Evolutionary conservation across 2,888 invertebrate genomes (phyloP), one percentile per base, ranked within the genome.

Genomic region (Protonemura montana): DNA sequence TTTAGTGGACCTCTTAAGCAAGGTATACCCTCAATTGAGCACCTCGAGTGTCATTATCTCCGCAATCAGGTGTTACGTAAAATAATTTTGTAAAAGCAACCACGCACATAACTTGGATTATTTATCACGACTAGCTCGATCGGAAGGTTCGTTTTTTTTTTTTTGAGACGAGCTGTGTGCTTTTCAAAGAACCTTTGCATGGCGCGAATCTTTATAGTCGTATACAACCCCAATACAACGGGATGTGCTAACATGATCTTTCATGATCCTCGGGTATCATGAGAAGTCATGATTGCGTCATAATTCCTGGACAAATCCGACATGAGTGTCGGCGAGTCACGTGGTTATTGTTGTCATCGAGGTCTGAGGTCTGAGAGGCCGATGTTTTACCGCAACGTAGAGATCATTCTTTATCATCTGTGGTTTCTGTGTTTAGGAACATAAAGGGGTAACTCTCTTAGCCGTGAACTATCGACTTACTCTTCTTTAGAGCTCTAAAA

Each of bases 271-370:
- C 82, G 0, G 5, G n/a, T 1, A 83, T 25, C 42, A 83, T 83
- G 82, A 83, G 82, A 41, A 83, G 82, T 41, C 82, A 83, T 83
- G 82, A 41, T 41, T 41, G 41, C 42, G 35, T 26, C 42, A 83
- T 83, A 78, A 83, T 83, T 83, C 41, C n/a, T 83, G 35, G 35
- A 27, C 82, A 83, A 83, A 83, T 83, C 82, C 82, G 82, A 83
- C 82, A 26, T 16, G n/a, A 16, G 42, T 25, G 35, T 41, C 82
- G 21, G 26, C 41, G 16, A 83, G 82, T 35, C 82, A 83, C 82
- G 82, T 30, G 26, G 30, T 25, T n/a, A 29, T 29, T 81, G 29
- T 30, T 81, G 30, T n/a, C 81, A 30, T 21, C 21, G 81, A 81
- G 81, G 28, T 16, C 28, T 2, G 6, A 16, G 78, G 6, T 29